phyloP scores from a whole-genome alignment of 2,888 invertebrate species.

The Macrosiphum euphorbiae region DNA sequence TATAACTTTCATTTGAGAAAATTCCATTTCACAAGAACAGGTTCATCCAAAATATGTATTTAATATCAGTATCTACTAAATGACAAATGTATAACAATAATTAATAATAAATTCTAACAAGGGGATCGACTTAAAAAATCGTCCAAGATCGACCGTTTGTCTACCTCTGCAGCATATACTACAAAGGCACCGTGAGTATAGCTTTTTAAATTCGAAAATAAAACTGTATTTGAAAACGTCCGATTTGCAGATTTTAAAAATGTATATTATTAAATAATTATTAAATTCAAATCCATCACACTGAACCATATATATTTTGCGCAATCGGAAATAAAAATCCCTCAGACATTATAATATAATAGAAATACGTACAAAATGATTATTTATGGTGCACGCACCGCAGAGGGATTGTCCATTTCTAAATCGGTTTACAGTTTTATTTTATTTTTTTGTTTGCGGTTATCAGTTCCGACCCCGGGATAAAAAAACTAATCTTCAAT shows the following conservation, averaged over 20 bases:
- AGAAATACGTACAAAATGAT: slow-evolving; percentile 58
- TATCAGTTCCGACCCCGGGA: slow-evolving; percentile 57
- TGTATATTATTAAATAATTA: background rate
- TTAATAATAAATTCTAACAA: too few species aligned
- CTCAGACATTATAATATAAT: slow-evolving; percentile 46
- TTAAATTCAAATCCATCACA: slow-evolving; percentile 35
- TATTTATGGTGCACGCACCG: slow-evolving; percentile 57
- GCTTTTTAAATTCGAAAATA: background rate
- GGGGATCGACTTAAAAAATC: too few species aligned
- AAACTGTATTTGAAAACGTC: background rate
- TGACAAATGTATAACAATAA: too few species aligned
- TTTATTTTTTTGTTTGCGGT: slow-evolving; percentile 61
- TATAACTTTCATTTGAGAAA: too few species aligned
- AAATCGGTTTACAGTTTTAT: slow-evolving; percentile 63
- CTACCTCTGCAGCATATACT: background rate
- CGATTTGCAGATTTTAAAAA: slow-evolving; percentile 23
- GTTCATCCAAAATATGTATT: too few species aligned
- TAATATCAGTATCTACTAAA: too few species aligned
- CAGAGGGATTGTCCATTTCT: slow-evolving; percentile 61
- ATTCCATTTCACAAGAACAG: too few species aligned
- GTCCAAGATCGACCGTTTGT: too few species aligned
- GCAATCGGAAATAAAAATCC: slow-evolving; percentile 27
- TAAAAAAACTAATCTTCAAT: slow-evolving; percentile 64
- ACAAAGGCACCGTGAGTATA: background rate
- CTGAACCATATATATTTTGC: background rate